phyloP scores from a whole-genome alignment of 2,888 invertebrate genomes.

The Acanthosepion esculentum region DNA sequence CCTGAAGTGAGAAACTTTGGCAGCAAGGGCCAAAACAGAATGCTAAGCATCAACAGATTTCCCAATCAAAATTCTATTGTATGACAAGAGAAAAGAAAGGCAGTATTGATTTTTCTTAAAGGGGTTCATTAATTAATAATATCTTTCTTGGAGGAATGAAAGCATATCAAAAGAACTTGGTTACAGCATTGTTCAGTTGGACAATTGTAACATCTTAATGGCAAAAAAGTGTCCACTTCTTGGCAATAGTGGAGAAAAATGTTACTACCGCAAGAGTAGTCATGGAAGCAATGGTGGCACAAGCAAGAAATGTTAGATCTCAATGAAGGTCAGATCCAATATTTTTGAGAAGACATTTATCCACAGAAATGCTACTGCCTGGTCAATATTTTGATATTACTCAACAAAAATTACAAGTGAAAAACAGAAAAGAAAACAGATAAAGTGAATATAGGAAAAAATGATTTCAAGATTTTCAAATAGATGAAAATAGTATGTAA shows the following conservation, averaged over 20 bases:
- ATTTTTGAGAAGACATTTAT: background rate
- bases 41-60: background rate
- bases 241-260: background rate
- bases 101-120: background rate
- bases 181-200: background rate
- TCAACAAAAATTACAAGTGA: background rate
- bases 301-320: background rate
- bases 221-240: background rate
- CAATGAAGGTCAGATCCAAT: conserved; percentile 33
- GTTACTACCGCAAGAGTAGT: background rate
- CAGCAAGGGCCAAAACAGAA: background rate
- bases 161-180: background rate
- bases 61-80: background rate
- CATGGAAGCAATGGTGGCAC: background rate
- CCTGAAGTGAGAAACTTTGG: no score
- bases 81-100: background rate
- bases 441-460: background rate
- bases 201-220: background rate
- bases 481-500: background rate
- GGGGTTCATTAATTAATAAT: background rate
- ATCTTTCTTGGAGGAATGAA: conserved; percentile 16
- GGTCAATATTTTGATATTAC: background rate
- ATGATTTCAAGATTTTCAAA: background rate
- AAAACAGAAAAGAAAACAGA: background rate
- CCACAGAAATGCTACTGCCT: background rate